Conservation (phyloP, 2,888 invertebrate species). For the Dynastes maya region DNA sequence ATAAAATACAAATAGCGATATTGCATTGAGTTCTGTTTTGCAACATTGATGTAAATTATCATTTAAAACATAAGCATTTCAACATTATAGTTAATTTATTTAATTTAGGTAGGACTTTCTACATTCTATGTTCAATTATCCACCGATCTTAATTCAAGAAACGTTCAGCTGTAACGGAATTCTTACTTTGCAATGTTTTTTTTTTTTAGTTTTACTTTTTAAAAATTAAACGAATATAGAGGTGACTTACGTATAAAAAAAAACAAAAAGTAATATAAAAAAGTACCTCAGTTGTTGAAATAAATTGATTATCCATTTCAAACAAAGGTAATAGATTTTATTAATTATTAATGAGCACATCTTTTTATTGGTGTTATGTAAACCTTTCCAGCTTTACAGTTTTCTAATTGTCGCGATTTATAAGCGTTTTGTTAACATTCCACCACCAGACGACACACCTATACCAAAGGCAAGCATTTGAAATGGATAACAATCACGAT, state of each 20-base stretch:
- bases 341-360: background rate
- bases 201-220: background rate
- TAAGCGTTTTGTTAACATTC: slow-evolving; percentile 30
- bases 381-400: background rate
- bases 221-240: background rate
- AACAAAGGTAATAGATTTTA: slow-evolving; percentile 14
- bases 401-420: background rate
- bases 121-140: background rate
- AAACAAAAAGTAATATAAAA: background rate
- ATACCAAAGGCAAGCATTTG: slow-evolving; percentile 49
- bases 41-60: no score
- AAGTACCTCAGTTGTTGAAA: background rate
- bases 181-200: background rate
- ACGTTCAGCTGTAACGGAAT: background rate
- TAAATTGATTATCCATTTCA: slow-evolving; percentile 54
- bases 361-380: background rate
- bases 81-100: no score
- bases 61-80: no score
- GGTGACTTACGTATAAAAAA: background rate
- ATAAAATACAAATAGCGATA: no score
- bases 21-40: no score
- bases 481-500: slow-evolving; percentile 55
- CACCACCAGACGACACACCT: slow-evolving; percentile 35
- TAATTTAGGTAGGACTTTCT: no score
- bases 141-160: background rate